Conservation (phyloP, 2,797 vertebrate genomes). For the Pyrocephalus nanus region DNA sequence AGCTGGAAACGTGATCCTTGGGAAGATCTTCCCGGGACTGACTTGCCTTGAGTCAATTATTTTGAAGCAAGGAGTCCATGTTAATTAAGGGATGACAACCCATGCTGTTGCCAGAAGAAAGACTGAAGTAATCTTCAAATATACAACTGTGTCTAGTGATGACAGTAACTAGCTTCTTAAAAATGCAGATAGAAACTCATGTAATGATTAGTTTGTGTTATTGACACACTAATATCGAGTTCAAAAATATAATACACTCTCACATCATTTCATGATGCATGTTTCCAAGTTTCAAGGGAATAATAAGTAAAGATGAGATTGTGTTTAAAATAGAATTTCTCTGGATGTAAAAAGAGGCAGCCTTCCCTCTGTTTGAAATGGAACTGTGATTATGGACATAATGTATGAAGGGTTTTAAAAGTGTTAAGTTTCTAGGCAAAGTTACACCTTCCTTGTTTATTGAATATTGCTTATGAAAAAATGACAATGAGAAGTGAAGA, state of each 20-base stretch:
- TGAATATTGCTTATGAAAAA: conserved; percentile 25
- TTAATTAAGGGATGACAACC: neutral
- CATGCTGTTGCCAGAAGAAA: neutral
- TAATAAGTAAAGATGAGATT: neutral
- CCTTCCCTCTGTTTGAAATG: conserved; percentile 40
- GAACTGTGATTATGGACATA: conserved; percentile 53
- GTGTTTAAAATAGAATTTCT: conserved; percentile 22
- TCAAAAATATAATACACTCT: neutral
- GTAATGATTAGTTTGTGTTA: conserved; percentile 5
- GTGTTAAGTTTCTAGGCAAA: conserved; percentile 15
- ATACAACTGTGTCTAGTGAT: neutral
- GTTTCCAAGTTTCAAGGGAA: neutral
- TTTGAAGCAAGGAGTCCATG: neutral
- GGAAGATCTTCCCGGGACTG: neutral
- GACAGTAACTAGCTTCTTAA: conserved; percentile 22
- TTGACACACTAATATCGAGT: neutral
- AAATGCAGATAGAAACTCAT: conserved; percentile 21
- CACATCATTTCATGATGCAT: neutral
- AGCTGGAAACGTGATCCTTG: neutral
- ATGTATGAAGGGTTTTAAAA: conserved; percentile 57
- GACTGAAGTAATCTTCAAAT: conserved; percentile 17
- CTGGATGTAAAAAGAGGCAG: conserved; percentile 15
- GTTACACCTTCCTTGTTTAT: conserved; percentile 48
- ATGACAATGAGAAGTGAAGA: conserved; percentile 43
- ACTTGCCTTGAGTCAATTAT: neutral